These are phyloP conservation scores for Amphipyra berbera DNA, from an alignment of 2,888 invertebrate species.

Conservation along the genomic window DNA sequence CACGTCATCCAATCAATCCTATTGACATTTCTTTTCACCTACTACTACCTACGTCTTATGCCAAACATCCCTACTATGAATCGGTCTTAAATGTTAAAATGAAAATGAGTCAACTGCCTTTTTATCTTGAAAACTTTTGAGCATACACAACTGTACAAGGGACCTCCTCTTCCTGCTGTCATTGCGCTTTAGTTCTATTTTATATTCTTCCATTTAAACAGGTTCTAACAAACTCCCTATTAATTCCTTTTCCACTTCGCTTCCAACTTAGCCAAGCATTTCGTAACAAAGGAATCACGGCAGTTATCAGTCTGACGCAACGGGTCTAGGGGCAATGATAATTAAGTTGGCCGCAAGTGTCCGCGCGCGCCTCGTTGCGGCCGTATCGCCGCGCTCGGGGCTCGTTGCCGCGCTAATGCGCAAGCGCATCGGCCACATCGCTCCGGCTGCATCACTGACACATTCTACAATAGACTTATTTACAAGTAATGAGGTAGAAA, in stretches of 20 bases:
- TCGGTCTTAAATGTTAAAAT: no score
- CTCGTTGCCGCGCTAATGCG: slow-evolving; percentile 72
- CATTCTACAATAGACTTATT: slow-evolving; percentile 59
- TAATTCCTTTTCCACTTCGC: not conserved
- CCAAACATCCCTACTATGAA: no score
- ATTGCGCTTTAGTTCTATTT: not conserved
- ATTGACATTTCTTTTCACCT: no score
- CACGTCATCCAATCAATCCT: no score
- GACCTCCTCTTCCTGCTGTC: no score
- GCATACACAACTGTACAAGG: no score
- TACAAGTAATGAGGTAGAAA: not conserved
- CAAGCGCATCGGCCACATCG: slow-evolving; percentile 62
- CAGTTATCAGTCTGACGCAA: slow-evolving; percentile 60
- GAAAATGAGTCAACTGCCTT: no score
- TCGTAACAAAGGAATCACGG: slow-evolving; percentile 41
- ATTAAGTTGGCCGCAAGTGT: slow-evolving; percentile 71
- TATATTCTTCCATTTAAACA: not conserved
- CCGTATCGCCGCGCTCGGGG: slow-evolving; percentile 74
- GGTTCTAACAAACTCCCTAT: not conserved
- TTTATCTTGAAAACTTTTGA: no score
- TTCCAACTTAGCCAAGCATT: slow-evolving; percentile 17
- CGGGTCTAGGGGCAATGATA: slow-evolving; percentile 72
- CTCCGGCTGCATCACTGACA: slow-evolving; percentile 57
- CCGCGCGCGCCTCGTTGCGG: slow-evolving; percentile 60
- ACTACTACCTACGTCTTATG: no score